Evolutionary conservation across 2,113 vertebrate genomes (phyloP).

Genomic region (Crocuta crocuta): DNA sequence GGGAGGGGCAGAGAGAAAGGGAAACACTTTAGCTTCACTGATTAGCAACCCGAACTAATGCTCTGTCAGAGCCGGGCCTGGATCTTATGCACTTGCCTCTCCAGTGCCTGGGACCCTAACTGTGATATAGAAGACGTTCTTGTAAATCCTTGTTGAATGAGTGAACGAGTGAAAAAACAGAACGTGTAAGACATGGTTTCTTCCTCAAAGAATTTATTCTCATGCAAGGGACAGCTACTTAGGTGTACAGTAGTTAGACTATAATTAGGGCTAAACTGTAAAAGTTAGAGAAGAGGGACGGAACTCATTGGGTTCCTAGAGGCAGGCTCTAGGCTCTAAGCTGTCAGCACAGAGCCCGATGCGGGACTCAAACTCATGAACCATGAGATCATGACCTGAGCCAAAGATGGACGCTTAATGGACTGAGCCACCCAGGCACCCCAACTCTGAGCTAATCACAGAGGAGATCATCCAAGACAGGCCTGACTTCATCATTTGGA

Average conservation of each 20-base stretch:
- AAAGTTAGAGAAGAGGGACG: background rate
- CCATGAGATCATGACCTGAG: no score
- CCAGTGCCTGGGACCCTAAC: background rate
- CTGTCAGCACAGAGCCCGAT: no score
- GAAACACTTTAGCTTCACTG: background rate
- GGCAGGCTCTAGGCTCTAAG: no score
- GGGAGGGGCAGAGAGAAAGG: no score
- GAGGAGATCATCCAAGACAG: background rate
- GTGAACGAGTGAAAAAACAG: background rate
- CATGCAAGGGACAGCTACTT: background rate
- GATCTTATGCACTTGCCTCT: background rate
- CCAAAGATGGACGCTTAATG: no score
- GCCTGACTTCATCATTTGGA: background rate
- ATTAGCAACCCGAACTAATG: background rate
- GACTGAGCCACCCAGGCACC: no score
- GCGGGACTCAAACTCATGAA: no score
- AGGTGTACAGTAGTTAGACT: background rate
- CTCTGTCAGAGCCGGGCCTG: background rate
- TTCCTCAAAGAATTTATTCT: constrained; percentile 27
- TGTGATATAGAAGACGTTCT: background rate
- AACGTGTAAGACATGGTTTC: background rate
- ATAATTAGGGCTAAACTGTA: background rate
- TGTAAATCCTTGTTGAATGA: background rate
- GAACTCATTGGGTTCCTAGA: background rate
- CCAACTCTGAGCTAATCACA: background rate